Conservation (phyloP, 2,797 vertebrate species). For the Acrossocheilus wenchowensis region DNA sequence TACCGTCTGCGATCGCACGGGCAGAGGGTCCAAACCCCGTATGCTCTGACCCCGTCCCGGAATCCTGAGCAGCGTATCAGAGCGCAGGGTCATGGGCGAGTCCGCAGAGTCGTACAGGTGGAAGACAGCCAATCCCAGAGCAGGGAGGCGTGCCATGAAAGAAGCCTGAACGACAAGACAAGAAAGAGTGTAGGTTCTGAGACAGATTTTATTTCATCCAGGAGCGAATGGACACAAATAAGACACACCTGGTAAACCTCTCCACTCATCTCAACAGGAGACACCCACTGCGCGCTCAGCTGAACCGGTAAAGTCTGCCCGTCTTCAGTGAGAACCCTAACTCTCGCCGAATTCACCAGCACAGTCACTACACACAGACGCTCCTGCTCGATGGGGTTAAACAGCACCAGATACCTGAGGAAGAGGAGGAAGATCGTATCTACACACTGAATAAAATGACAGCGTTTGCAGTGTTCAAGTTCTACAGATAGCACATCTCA, state of each 20-base stretch:
- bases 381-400: slow-evolving; percentile 94
- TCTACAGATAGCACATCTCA: slow-evolving; percentile 61
- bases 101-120: slow-evolving; percentile 86
- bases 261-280: slow-evolving; percentile 80
- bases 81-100: slow-evolving; percentile 76
- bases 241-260: slow-evolving; percentile 87
- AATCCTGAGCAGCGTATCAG: slow-evolving; percentile 85
- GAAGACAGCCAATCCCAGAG: slow-evolving; percentile 88
- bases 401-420: slow-evolving; percentile 91
- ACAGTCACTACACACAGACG: slow-evolving; percentile 86
- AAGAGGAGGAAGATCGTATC: background rate
- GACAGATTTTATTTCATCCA: background rate
- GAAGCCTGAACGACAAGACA: slow-evolving; percentile 79
- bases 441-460: background rate
- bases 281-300: slow-evolving; percentile 87
- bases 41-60: slow-evolving; percentile 72
- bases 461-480: no score
- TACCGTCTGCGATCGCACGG: slow-evolving; percentile 78
- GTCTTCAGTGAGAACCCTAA: slow-evolving; percentile 88
- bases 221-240: background rate
- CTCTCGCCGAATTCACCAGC: slow-evolving; percentile 83
- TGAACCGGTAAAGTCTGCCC: slow-evolving; percentile 90
- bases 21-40: slow-evolving; percentile 76
- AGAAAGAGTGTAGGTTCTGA: background rate
- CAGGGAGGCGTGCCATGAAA: slow-evolving; percentile 86